Evolutionary conservation across 2,888 invertebrate species (phyloP).

Genomic region (Parnassius glacialis): DNA sequence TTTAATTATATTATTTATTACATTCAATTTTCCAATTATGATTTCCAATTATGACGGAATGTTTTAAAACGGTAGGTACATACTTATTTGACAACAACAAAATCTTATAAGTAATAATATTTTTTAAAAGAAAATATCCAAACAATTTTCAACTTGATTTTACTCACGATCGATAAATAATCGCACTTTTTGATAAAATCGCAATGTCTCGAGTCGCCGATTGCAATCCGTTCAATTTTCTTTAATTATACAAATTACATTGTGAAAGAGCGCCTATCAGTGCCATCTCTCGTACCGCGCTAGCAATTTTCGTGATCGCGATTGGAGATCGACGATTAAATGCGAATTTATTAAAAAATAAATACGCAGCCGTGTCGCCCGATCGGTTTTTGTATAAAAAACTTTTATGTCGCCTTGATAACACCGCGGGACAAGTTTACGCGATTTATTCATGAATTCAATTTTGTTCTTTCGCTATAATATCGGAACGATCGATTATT

Average conservation of each 20-base stretch:
- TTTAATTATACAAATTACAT: slow-evolving; percentile 78
- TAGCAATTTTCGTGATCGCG: slow-evolving; percentile 70
- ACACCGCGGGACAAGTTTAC: slow-evolving; percentile 58
- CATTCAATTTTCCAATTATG: too few relatives aligned
- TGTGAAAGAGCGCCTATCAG: slow-evolving; percentile 59
- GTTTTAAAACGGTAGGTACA: too few relatives aligned
- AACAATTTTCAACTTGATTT: background rate
- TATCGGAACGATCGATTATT: slow-evolving; percentile 57
- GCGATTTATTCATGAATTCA: slow-evolving; percentile 74
- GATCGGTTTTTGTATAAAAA: slow-evolving; percentile 47
- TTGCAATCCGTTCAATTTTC: slow-evolving; percentile 63
- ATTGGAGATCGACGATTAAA: slow-evolving; percentile 59
- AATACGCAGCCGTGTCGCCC: slow-evolving; percentile 46
- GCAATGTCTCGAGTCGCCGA: slow-evolving; percentile 50
- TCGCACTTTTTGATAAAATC: slow-evolving; percentile 53
- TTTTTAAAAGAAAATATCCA: too few relatives aligned
- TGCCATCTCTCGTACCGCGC: slow-evolving; percentile 60
- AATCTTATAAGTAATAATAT: too few relatives aligned
- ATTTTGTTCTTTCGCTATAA: slow-evolving; percentile 66
- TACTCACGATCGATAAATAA: slow-evolving; percentile 48
- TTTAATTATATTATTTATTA: too few relatives aligned
- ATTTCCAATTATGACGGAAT: too few relatives aligned
- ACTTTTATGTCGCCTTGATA: slow-evolving; percentile 65
- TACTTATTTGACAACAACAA: too few relatives aligned
- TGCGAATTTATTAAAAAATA: slow-evolving; percentile 67